Evolutionary conservation across 2,888 invertebrate species (phyloP).

Genomic region (Diaphora mendica): DNA sequence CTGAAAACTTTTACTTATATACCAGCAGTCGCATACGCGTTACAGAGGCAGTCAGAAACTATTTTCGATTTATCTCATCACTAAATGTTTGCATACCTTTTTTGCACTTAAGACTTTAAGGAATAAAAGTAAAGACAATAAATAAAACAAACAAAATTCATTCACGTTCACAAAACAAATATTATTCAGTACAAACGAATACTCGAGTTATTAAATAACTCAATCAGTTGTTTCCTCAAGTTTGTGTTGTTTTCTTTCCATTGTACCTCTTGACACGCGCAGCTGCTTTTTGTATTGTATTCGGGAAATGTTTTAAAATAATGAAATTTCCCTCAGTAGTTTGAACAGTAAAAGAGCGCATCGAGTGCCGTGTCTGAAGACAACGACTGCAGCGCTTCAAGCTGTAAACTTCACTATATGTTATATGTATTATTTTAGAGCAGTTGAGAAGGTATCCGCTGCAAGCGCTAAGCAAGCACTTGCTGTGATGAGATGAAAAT

Average conservation of each 20-base stretch:
- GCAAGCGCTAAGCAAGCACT: constrained; percentile 45
- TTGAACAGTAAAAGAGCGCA: constrained; percentile 34
- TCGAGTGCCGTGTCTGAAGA: not conserved
- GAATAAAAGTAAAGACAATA: not conserved
- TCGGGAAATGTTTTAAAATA: constrained; percentile 31
- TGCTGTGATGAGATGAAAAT: constrained; percentile 36
- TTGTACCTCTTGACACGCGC: not conserved
- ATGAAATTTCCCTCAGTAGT: constrained; percentile 25
- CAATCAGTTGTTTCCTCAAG: not conserved
- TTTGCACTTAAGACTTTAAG: not conserved
- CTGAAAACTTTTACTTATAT: too few species aligned
- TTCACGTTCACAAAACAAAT: not conserved
- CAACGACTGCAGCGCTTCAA: constrained; percentile 25
- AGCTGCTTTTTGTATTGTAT: constrained; percentile 18
- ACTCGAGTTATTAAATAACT: not conserved
- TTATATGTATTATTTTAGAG: not conserved
- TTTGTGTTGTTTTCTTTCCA: not conserved
- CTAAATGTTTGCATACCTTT: not conserved
- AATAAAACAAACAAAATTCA: not conserved
- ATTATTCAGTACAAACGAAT: not conserved
- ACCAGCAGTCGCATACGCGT: too few species aligned
- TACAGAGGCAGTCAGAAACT: too few species aligned
- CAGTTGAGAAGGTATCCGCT: constrained; percentile 29
- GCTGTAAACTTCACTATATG: not conserved
- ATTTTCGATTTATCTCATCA: too few species aligned